Percentiles rank a stretch among this genome's conserved stretches.
Evolutionary conservation across 2,888 invertebrate genomes (phyloP).

Genomic region (Arge pagana): DNA sequence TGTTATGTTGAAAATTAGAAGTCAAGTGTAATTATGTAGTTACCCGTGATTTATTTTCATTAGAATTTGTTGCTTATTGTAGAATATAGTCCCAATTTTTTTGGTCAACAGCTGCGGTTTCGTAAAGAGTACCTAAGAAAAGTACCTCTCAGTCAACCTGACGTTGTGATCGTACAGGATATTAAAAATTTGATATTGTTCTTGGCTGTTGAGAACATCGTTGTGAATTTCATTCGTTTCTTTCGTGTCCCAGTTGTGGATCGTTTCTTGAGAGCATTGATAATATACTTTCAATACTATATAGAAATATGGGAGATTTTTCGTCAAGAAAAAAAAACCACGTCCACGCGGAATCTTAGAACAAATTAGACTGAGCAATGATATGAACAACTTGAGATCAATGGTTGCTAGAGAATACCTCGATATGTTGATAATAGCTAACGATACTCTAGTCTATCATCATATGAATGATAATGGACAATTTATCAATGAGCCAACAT

Average conservation of each 20-base stretch:
- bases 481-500: constrained; percentile 57
- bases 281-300: constrained; percentile 68
- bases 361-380: constrained; percentile 51
- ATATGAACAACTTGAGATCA: constrained; percentile 65
- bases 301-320: constrained; percentile 67
- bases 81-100: no score
- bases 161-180: constrained; percentile 66
- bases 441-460: constrained; percentile 57
- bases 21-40: no score
- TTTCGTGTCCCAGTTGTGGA: constrained; percentile 66
- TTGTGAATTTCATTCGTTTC: constrained; percentile 65
- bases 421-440: constrained; percentile 62
- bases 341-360: constrained; percentile 42
- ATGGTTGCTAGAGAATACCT: constrained; percentile 68
- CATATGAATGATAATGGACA: constrained; percentile 59
- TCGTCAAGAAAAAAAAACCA: constrained; percentile 60
- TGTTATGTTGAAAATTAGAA: no score
- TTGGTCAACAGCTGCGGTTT: constrained; percentile 63
- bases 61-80: no score
- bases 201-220: constrained; percentile 62
- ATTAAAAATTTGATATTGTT: constrained; percentile 64
- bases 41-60: no score
- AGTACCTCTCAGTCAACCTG: constrained; percentile 60
- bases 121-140: constrained; percentile 65
- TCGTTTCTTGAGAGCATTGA: constrained; percentile 66